Conservation (phyloP, 2,797 vertebrate species). For the Gouania willdenowi region DNA sequence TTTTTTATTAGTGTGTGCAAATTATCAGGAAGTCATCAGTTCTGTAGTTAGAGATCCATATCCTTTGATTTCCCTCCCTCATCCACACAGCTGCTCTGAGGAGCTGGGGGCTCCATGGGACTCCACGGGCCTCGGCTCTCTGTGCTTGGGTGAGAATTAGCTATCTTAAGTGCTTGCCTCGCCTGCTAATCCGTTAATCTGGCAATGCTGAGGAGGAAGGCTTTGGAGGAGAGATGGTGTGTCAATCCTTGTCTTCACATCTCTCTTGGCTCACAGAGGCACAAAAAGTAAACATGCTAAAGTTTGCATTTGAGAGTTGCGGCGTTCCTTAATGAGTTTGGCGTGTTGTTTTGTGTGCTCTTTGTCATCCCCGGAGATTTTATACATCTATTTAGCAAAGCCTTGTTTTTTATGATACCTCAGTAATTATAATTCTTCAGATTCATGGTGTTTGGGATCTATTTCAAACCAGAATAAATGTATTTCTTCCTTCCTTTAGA, state of each 20-base stretch:
- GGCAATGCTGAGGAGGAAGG: slow-evolving; percentile 53
- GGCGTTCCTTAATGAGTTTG: slow-evolving; percentile 17
- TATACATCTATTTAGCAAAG: background rate
- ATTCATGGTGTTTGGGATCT: too few species aligned
- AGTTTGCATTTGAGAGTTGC: slow-evolving; percentile 35
- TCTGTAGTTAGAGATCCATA: background rate
- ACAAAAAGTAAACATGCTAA: slow-evolving; percentile 16
- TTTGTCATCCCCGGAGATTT: slow-evolving; percentile 1
- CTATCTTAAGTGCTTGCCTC: slow-evolving; percentile 63
- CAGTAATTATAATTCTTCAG: too few species aligned
- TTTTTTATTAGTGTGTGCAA: too few species aligned
- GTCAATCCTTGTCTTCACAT: slow-evolving; percentile 61
- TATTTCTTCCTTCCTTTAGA: too few species aligned
- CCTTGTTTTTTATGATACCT: background rate
- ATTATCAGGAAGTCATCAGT: slow-evolving; percentile 9
- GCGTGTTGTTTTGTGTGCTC: background rate
- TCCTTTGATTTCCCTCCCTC: slow-evolving; percentile 36
- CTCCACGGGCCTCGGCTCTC: slow-evolving; percentile 56
- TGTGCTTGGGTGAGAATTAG: slow-evolving; percentile 74
- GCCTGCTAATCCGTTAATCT: slow-evolving; percentile 74
- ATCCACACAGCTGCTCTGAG: slow-evolving; percentile 65
- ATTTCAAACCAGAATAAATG: background rate
- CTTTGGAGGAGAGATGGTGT: slow-evolving; percentile 55
- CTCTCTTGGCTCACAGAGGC: slow-evolving; percentile 39
- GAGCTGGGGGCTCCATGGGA: slow-evolving; percentile 44